Percentiles rank a stretch among this genome's conserved stretches.
Evolutionary conservation across 1,140 invertebrate genomes (phyloP).

Genomic region (Drosophila mauritiana): DNA sequence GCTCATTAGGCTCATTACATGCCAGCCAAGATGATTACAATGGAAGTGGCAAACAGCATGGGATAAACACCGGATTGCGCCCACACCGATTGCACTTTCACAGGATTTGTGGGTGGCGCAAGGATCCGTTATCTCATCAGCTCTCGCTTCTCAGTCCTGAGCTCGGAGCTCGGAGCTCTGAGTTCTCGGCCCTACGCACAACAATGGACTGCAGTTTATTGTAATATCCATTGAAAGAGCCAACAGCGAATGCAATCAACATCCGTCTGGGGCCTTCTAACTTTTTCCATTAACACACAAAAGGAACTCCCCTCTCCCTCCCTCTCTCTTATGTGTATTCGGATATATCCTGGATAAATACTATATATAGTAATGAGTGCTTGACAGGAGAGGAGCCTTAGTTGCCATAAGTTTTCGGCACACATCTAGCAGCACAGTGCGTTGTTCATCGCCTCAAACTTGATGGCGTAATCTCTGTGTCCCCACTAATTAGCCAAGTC

Average conservation of each 20-base stretch:
- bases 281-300: conserved; percentile 72
- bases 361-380: conserved; percentile 46
- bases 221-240: conserved; percentile 54
- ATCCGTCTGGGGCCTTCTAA: conserved; percentile 22
- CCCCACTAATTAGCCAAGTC: conserved; percentile 28
- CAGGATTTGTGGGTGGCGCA: neutral
- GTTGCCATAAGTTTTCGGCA: conserved; percentile 26
- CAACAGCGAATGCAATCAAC: conserved; percentile 56
- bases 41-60: conserved; percentile 2
- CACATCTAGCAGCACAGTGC: neutral
- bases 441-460: neutral
- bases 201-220: conserved; percentile 58
- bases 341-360: conserved; percentile 3
- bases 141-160: neutral
- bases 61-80: conserved; percentile 3
- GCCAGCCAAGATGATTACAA: neutral
- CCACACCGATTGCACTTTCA: neutral
- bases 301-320: conserved; percentile 3
- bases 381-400: conserved; percentile 19
- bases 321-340: neutral
- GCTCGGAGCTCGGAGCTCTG: neutral
- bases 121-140: conserved; percentile 15
- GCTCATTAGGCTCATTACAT: conserved; percentile 15
- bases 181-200: conserved; percentile 2
- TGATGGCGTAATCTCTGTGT: conserved; percentile 2